Percentiles rank a stretch among this genome's conserved stretches.
Conservation (phyloP, 92 coral and sea anemone species). For the Epizoanthus scotinus region DNA sequence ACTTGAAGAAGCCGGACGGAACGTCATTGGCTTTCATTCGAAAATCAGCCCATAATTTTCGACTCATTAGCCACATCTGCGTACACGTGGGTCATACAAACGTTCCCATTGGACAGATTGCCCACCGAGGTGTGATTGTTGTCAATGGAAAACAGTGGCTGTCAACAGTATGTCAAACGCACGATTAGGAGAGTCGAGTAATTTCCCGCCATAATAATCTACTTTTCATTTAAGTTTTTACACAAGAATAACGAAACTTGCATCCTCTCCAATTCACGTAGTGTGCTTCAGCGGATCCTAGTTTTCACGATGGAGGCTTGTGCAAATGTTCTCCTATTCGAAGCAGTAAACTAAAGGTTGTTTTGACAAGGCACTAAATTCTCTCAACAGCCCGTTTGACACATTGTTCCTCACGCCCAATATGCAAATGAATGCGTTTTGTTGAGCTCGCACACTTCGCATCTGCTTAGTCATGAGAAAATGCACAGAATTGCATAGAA, state of each 20-base stretch:
- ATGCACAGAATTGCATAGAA: conserved; percentile 6
- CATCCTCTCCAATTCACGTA: not conserved
- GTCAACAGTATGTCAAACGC: conserved; percentile 72
- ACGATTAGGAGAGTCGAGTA: conserved; percentile 77
- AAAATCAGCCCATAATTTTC: conserved; percentile 81
- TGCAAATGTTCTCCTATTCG: not conserved
- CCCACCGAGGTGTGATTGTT: conserved; percentile 84
- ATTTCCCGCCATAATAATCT: not conserved
- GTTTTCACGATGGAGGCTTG: not conserved
- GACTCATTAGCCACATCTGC: conserved; percentile 96
- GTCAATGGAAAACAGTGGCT: conserved; percentile 82
- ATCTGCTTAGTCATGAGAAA: conserved; percentile 56
- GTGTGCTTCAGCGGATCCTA: not conserved
- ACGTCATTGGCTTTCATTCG: conserved; percentile 93
- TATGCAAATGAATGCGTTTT: conserved; percentile 89
- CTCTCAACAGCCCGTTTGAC: conserved; percentile 64
- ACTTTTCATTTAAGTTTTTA: not conserved
- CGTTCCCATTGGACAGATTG: conserved; percentile 68
- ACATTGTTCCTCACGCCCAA: conserved; percentile 96
- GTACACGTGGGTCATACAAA: conserved; percentile 76
- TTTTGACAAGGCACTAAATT: conserved; percentile 47
- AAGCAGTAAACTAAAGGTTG: not conserved
- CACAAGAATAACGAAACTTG: not conserved
- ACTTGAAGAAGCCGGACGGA: conserved; percentile 82
- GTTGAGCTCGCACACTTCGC: conserved; percentile 71